Conservation (phyloP, 2,888 invertebrate genomes). For the Tyria jacobaeae region DNA sequence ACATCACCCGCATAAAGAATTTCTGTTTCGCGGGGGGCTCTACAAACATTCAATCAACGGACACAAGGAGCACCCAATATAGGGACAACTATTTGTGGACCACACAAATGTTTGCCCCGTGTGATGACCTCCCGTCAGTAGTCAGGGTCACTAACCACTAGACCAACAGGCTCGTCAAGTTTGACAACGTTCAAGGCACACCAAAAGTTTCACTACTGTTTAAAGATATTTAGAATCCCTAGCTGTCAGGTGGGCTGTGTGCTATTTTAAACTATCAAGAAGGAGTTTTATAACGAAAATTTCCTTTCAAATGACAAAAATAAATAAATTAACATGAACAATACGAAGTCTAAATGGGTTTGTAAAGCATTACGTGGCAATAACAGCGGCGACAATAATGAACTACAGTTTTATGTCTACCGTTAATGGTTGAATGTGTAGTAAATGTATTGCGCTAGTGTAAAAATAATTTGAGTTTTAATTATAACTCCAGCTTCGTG, state of each 20-base stretch:
- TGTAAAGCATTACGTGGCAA: conserved; percentile 15
- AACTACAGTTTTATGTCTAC: conserved; percentile 58
- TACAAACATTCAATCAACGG: too few species aligned
- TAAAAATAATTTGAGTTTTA: conserved; percentile 45
- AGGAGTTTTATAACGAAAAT: not conserved
- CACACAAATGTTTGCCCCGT: too few species aligned
- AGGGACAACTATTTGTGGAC: too few species aligned
- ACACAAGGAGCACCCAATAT: too few species aligned
- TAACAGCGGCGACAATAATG: conserved; percentile 48
- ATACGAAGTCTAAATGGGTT: not conserved
- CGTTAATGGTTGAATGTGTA: conserved; percentile 52
- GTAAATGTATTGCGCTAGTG: conserved; percentile 46
- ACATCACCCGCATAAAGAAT: too few species aligned
- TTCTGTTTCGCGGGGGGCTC: too few species aligned
- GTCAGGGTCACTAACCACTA: too few species aligned
- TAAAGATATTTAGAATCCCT: not conserved
- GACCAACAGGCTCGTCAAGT: too few species aligned
- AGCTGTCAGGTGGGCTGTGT: not conserved
- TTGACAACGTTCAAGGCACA: too few species aligned
- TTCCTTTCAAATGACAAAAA: not conserved
- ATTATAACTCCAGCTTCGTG: conserved; percentile 15
- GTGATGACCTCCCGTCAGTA: too few species aligned
- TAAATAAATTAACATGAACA: not conserved
- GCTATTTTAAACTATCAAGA: not conserved
- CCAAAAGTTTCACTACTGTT: too few species aligned